Conservation (phyloP, 2,797 vertebrate genomes). For the Novumbra hubbsi region DNA sequence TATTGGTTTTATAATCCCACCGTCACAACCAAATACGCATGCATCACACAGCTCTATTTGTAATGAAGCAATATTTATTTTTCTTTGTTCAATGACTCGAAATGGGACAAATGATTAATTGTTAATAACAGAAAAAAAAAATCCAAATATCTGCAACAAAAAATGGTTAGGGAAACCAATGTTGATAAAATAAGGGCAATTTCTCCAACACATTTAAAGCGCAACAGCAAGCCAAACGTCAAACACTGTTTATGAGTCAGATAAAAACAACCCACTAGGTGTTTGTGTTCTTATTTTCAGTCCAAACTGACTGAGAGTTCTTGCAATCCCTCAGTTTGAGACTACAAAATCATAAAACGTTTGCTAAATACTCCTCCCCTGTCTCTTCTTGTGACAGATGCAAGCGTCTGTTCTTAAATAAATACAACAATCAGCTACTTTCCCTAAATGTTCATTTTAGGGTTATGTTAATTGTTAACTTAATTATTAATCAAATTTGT, state of each 20-base stretch:
- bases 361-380: too few relatives aligned
- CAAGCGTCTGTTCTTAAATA: too few relatives aligned
- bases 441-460: too few relatives aligned
- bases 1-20: background rate
- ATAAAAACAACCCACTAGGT: background rate
- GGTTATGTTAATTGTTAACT: too few relatives aligned
- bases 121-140: background rate
- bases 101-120: background rate
- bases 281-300: too few relatives aligned
- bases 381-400: too few relatives aligned
- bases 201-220: background rate
- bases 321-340: too few relatives aligned
- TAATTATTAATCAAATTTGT: too few relatives aligned
- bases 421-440: too few relatives aligned
- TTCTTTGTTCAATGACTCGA: background rate
- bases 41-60: background rate
- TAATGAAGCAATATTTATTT: background rate
- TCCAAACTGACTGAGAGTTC: too few relatives aligned
- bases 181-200: background rate
- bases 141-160: background rate
- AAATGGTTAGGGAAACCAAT: background rate
- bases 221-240: background rate
- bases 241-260: background rate
- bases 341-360: too few relatives aligned
- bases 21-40: background rate